Percentiles rank a stretch among this genome's conserved stretches.
Evolutionary conservation across 2,888 invertebrate species (phyloP).

Genomic region (Ischnus inquisitorius): DNA sequence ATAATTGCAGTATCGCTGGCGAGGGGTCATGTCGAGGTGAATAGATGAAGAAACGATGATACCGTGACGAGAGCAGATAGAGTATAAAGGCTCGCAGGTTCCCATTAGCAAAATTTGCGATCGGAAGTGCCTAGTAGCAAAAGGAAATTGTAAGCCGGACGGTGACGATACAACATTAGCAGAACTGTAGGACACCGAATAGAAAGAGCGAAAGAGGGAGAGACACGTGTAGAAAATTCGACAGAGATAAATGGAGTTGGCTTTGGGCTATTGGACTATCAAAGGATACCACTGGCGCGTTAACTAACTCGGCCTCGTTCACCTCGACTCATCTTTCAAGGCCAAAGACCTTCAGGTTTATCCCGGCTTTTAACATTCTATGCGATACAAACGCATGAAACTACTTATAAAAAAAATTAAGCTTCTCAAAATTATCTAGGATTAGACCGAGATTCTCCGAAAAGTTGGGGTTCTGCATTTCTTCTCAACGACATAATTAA

Average conservation of each 20-base stretch:
- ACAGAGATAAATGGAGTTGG: neutral
- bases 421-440: too few relatives aligned
- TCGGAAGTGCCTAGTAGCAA: too few relatives aligned
- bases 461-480: too few relatives aligned
- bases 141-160: too few relatives aligned
- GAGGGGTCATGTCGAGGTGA: neutral
- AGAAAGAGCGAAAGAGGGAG: neutral
- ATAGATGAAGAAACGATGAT: neutral
- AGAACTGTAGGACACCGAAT: neutral
- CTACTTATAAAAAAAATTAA: too few relatives aligned
- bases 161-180: neutral
- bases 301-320: conserved; percentile 8
- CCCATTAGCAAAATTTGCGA: too few relatives aligned
- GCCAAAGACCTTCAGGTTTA: neutral
- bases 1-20: conserved; percentile 63
- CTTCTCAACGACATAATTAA: too few relatives aligned
- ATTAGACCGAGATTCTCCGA: too few relatives aligned
- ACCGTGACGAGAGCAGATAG: neutral
- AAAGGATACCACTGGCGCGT: conserved; percentile 10
- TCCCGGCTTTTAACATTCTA: neutral
- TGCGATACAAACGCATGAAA: too few relatives aligned
- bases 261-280: conserved; percentile 17
- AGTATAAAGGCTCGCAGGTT: neutral
- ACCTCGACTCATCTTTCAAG: neutral
- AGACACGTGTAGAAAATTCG: neutral